Evolutionary conservation across 2,797 vertebrate species (phyloP), one percentile per base, ranked within the genome.

Genomic region (Lindbergichthys nudifrons): DNA sequence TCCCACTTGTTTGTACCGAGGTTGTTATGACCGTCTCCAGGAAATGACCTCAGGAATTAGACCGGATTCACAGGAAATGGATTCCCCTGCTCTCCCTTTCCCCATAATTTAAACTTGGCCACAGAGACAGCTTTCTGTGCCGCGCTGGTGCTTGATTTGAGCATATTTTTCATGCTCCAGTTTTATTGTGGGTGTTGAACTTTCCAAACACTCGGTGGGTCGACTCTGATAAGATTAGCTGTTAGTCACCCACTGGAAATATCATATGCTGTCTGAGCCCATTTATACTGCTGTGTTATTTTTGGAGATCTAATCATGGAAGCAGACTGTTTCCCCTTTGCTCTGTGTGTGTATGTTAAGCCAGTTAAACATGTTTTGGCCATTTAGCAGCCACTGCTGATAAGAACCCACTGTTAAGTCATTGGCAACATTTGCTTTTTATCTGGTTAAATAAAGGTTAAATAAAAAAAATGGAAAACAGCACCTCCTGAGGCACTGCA

Each of bases 21-120:
- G 88, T 86, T 94, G 90, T 90, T 94, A 53, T 89, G 91, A 89
- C 83, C 73, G 57, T 93, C 90, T 94, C 91, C 91, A 95, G 94
- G 94, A 96, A 94, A 87, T 93, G 82, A 94, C 90, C 89, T 90
- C 82, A 87, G 85, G 73, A 92, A 86, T 88, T 16, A 88, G 79
- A 41, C 41, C n/a, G 39, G 67, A 70, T 75, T 71, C 9, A 68
- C 63, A 92, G 91, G 91, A 94, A 93, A 92, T 90, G 70, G 87
- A 76, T 84, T 83, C 73, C 75, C 82, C 81, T 82, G 56, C 67
- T 64, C 67, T 52, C 46, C 47, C 76, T 79, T 72, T 51, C 43
- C 32, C 51, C 2, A 46, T 74, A 4, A 18, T 71, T 84, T 57
- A 67, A 83, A 52, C 76, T 51, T 39, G 30, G 46, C 80, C 45